A percentile compares a stretch with the other conserved stretches of the same genome.
These are phyloP conservation scores for Reticulitermes lucifugus DNA, from an alignment of 2,888 invertebrate species.

Conservation along the genomic window DNA sequence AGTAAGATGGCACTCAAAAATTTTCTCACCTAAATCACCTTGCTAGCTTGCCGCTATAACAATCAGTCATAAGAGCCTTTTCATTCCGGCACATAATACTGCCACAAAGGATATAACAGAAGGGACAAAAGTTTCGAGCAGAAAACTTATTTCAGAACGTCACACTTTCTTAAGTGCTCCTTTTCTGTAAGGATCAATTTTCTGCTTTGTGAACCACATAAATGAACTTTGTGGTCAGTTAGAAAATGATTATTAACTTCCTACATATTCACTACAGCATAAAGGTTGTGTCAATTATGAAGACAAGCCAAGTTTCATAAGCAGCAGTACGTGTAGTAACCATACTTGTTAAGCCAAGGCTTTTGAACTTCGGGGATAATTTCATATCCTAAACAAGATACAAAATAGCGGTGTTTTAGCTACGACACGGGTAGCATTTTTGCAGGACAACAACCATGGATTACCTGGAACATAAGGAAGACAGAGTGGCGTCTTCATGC, in stretches of 20 bases:
- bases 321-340: neutral
- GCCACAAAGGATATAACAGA: neutral
- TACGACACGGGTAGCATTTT: neutral
- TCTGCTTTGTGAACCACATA: slow-evolving; percentile 39
- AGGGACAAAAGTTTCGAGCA: neutral
- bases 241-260: slow-evolving; percentile 33
- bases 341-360: neutral
- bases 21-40: neutral
- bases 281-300: slow-evolving; percentile 20
- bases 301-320: neutral
- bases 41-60: neutral
- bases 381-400: slow-evolving; percentile 31
- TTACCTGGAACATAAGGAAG: neutral
- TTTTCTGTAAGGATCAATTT: slow-evolving; percentile 20
- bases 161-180: slow-evolving; percentile 30
- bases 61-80: neutral
- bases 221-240: slow-evolving; percentile 39
- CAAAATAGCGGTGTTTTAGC: neutral
- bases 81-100: neutral
- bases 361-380: neutral
- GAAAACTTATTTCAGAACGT: slow-evolving; percentile 13
- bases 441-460: neutral
- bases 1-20: neutral
- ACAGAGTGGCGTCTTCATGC: neutral
- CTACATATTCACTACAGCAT: slow-evolving; percentile 15